Evolutionary conservation across 2,888 invertebrate genomes (phyloP).

Genomic region (Apantesis nais): DNA sequence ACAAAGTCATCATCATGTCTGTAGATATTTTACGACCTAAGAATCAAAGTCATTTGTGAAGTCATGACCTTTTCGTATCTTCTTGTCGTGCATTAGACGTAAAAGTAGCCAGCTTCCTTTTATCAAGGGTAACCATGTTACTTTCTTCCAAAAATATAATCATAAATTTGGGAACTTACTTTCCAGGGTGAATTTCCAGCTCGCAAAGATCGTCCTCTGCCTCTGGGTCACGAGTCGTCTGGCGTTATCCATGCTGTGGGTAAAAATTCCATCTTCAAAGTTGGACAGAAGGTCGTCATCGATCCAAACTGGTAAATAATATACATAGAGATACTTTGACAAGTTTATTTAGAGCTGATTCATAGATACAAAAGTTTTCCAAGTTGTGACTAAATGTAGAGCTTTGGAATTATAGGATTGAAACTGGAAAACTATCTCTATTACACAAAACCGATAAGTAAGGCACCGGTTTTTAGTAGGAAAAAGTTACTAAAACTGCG

Average conservation of each 20-base stretch:
- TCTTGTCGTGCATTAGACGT: neutral
- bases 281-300: constrained; percentile 88
- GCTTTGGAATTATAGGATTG: too few relatives aligned
- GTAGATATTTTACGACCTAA: neutral
- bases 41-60: neutral
- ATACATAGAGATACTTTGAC: neutral
- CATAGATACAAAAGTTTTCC: too few relatives aligned
- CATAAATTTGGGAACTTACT: neutral
- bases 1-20: too few relatives aligned
- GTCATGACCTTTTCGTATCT: neutral
- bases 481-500: too few relatives aligned
- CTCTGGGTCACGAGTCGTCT: constrained; percentile 89
- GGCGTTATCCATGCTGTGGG: constrained; percentile 87
- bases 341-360: neutral
- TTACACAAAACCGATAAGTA: too few relatives aligned
- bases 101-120: neutral
- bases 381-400: too few relatives aligned
- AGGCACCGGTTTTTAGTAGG: too few relatives aligned
- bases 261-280: constrained; percentile 83
- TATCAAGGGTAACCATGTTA: neutral
- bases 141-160: neutral
- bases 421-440: too few relatives aligned
- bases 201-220: constrained; percentile 78
- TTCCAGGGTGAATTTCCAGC: constrained; percentile 88
- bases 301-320: constrained; percentile 87